These are phyloP conservation scores for Phoxinus phoxinus DNA, from an alignment of 2,113 vertebrate genomes.

Conservation along the genomic window DNA sequence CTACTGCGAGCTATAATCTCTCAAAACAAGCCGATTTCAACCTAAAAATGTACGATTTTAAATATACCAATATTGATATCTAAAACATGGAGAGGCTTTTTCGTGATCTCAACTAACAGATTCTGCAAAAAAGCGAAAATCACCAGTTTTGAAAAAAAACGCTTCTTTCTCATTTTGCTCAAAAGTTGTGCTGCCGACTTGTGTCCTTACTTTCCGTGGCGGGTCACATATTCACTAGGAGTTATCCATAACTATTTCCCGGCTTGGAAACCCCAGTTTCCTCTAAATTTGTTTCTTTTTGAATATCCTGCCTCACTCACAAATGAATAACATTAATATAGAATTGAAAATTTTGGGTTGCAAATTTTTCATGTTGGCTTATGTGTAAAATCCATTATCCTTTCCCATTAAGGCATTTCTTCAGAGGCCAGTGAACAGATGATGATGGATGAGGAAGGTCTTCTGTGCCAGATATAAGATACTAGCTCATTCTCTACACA, in stretches of 20 bases:
- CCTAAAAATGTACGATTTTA: too few species aligned
- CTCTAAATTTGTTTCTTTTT: neutral
- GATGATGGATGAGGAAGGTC: constrained; percentile 45
- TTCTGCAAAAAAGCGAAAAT: too few species aligned
- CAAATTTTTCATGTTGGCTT: constrained; percentile 1
- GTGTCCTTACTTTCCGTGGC: too few species aligned
- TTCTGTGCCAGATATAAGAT: constrained; percentile 41
- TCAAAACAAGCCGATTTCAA: too few species aligned
- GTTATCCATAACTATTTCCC: neutral
- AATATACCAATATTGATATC: too few species aligned
- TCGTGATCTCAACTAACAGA: too few species aligned
- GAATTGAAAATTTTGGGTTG: neutral
- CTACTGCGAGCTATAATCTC: too few species aligned
- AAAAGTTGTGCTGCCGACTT: too few species aligned
- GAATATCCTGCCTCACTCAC: neutral
- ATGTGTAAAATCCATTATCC: constrained; percentile 24
- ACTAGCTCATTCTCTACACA: neutral
- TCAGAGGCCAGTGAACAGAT: constrained; percentile 35
- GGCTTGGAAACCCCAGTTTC: neutral
- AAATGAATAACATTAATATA: neutral
- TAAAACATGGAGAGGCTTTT: too few species aligned
- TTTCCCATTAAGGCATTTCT: neutral
- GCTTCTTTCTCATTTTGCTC: too few species aligned
- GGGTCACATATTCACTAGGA: neutral
- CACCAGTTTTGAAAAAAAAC: too few species aligned